These are phyloP conservation scores for Himalopsyche phryganea DNA, from an alignment of 1,140 invertebrate genomes.

Conservation along the genomic window DNA sequence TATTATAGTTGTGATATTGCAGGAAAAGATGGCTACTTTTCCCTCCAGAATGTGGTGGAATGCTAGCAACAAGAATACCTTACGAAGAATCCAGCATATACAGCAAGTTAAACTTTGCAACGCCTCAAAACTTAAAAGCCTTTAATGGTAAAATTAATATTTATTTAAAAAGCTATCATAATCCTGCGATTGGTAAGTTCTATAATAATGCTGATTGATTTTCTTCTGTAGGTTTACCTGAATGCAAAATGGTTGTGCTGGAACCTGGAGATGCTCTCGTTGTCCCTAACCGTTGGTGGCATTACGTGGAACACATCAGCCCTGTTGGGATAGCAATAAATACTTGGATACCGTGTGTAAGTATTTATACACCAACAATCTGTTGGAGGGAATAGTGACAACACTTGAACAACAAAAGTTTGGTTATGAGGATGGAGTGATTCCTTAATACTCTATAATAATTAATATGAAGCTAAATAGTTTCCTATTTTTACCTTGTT, in stretches of 20 bases:
- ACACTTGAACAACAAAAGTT: no score
- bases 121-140: constrained; percentile 49
- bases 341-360: constrained; percentile 78
- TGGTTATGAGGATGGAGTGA: no score
- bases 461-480: no score
- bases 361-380: constrained; percentile 23
- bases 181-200: constrained; percentile 8
- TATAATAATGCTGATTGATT: not conserved
- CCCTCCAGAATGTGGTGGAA: constrained; percentile 67
- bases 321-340: constrained; percentile 76
- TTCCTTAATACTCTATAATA: no score
- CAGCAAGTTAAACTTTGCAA: constrained; percentile 77
- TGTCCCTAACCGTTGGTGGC: constrained; percentile 93
- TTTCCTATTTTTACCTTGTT: no score
- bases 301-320: constrained; percentile 85
- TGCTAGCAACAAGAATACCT: constrained; percentile 83
- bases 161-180: no score
- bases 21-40: constrained; percentile 94
- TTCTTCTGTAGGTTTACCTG: constrained; percentile 42
- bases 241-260: constrained; percentile 57
- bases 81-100: constrained; percentile 98
- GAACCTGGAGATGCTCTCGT: constrained; percentile 82
- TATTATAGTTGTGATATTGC: no score
- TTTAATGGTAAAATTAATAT: constrained; percentile 41
- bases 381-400: no score